Evolutionary conservation across 2,797 vertebrate genomes (phyloP).

Genomic region (Sebastes trivittatus): DNA sequence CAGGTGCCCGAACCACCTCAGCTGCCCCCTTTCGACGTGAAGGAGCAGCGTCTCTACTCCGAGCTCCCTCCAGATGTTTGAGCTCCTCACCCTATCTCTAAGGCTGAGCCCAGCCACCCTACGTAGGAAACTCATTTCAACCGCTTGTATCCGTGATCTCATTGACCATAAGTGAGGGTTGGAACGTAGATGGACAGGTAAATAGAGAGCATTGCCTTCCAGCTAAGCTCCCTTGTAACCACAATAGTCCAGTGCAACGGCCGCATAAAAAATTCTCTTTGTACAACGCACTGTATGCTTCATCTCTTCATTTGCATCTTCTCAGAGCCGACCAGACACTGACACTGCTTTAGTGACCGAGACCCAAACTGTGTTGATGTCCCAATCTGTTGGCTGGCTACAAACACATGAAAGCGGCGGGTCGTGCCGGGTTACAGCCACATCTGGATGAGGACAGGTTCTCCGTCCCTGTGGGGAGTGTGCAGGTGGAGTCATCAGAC

Average conservation of each 20-base stretch:
- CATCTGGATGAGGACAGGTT: slow-evolving; percentile 46
- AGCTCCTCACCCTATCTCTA: no score
- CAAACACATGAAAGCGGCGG: slow-evolving; percentile 28
- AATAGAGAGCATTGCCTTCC: no score
- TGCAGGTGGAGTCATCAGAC: slow-evolving; percentile 36
- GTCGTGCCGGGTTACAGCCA: slow-evolving; percentile 36
- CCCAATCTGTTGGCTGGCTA: slow-evolving; percentile 13
- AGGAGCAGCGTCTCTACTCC: no score
- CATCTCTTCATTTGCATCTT: neutral
- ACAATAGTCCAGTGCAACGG: accelerated
- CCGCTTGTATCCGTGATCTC: no score
- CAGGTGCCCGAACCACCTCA: no score
- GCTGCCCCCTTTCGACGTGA: accelerated
- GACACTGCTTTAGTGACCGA: neutral
- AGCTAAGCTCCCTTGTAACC: no score
- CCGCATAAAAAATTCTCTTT: neutral
- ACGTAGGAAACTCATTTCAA: no score
- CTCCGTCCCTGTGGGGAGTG: slow-evolving; percentile 39
- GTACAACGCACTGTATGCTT: neutral
- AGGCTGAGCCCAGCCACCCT: no score
- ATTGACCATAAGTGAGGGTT: no score
- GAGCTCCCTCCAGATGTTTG: no score
- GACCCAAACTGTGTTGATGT: neutral
- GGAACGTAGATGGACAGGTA: accelerated
- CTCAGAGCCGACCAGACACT: neutral